Percentiles rank a stretch among this genome's conserved stretches.
phyloP scores from a whole-genome alignment of 37 sponge, comb jelly and placozoan species.

The Lycopodina hypogea region DNA sequence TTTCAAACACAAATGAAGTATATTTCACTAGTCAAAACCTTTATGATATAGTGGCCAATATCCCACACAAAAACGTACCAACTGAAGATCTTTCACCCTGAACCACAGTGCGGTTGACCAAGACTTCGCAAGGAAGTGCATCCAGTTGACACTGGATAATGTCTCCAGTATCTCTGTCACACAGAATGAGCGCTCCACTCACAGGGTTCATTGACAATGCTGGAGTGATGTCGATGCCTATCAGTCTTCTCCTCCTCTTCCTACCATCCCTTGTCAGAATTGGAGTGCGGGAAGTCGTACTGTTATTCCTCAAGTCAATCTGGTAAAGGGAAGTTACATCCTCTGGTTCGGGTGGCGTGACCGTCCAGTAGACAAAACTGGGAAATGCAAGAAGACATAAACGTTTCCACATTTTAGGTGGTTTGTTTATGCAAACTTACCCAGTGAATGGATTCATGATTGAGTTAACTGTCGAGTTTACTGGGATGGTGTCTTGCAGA shows the following conservation, averaged over 20 bases:
- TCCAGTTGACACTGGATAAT: slow-evolving; percentile 35
- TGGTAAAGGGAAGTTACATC: background rate
- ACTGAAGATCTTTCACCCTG: too few species aligned
- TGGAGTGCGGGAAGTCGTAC: background rate
- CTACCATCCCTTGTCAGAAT: background rate
- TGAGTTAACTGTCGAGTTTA: background rate
- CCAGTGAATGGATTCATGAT: slow-evolving; percentile 39
- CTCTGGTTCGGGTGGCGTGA: background rate
- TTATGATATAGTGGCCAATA: too few species aligned
- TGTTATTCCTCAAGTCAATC: background rate
- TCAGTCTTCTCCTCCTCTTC: background rate
- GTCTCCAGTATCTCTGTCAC: slow-evolving; percentile 27
- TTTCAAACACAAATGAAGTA: too few species aligned
- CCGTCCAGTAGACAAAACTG: slow-evolving; percentile 41
- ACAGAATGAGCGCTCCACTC: slow-evolving; percentile 44
- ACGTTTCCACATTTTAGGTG: too few species aligned
- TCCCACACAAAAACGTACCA: too few species aligned
- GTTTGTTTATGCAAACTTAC: too few species aligned
- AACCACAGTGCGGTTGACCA: background rate
- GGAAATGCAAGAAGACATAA: too few species aligned
- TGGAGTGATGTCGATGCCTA: background rate
- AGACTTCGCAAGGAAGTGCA: background rate
- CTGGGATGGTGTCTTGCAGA: background rate
- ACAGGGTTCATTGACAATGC: slow-evolving; percentile 33
- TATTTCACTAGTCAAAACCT: too few species aligned